phyloP scores from a whole-genome alignment of 2,888 invertebrate genomes.

The Aporophyla nigra region DNA sequence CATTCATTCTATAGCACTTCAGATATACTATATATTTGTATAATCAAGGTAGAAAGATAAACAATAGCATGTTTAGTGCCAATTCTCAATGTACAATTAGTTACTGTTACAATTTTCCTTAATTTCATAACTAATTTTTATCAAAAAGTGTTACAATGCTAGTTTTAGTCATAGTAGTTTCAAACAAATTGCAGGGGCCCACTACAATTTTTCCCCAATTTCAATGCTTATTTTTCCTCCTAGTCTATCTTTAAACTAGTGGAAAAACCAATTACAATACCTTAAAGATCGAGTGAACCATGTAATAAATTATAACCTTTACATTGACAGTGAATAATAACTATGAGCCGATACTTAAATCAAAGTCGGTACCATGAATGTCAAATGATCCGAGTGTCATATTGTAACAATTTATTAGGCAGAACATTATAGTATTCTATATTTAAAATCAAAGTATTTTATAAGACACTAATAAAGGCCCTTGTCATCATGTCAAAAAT shows the following conservation, averaged over 20 bases:
- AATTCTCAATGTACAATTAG: conserved; percentile 1
- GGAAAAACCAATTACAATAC: conserved; percentile 30
- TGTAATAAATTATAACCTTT: conserved; percentile 36
- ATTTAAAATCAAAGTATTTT: background rate
- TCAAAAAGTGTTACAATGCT: background rate
- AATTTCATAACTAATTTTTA: conserved; percentile 2
- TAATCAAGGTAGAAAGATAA: conserved; percentile 21
- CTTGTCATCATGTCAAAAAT: background rate
- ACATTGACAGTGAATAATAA: conserved; percentile 49
- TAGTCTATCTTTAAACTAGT: background rate
- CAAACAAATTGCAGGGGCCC: background rate
- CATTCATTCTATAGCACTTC: conserved; percentile 38
- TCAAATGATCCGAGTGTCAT: conserved; percentile 14
- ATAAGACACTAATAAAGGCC: background rate
- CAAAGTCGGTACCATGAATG: conserved; percentile 13
- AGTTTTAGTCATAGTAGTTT: background rate
- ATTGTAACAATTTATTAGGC: conserved; percentile 12
- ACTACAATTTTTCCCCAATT: background rate
- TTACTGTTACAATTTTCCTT: conserved; percentile 13
- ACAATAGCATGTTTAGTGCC: conserved; percentile 23
- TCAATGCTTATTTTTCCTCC: conserved; percentile 24
- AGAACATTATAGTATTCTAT: conserved; percentile 13
- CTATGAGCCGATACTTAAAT: conserved; percentile 1
- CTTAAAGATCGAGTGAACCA: conserved; percentile 15
- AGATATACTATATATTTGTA: background rate